Base-by-base conservation (phyloP, 2,888 invertebrate genomes). In the Cheilosia vulpina region DNA sequence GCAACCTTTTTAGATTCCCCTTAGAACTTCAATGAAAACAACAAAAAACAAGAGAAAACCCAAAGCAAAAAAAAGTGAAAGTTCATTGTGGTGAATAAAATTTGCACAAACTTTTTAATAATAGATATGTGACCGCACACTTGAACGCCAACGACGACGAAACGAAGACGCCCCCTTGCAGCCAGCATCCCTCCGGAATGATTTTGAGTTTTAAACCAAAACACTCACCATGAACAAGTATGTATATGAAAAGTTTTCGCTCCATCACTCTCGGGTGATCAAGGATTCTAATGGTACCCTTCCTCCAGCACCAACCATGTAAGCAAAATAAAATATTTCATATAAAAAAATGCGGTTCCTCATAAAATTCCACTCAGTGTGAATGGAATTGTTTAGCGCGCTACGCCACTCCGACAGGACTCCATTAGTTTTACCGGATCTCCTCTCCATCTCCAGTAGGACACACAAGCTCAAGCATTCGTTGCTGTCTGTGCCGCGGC, bases 401-500 rank as follows among this genome's bases (percentile, higher is more conserved):
- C 19, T 50, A 9, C 4, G 13, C 55, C 58, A 17, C n/a, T 4
- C 15, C 52, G 21, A 24, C 52, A 47, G 53, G 41, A 75, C 50
- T 66, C 65, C 65, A 75, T 75, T 75, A 75, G 65, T 65, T 58
- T 50, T 50, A 75, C 65, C 75, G 65, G 75, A 75, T 75, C 31
- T 31, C 31, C 31, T 75, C 58, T 75, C 19, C 31, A 7, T 75
- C 58, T 75, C 27, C 57, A 57, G 57, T 38, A 65, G 73, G 38
- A 73, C 38, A 57, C 63, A 24, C 7, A n/a, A 45, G 50, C 63
- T 17, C 7, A n/a, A 45, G 50, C 21, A 21, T 19, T 47, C n/a
- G 15, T 27, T 38, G 17, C 47, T 58, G 68, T 52, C 81, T 82
- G 69, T 82, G 57, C 71, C 77, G 76, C 1, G 9, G 62, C 81